Evolutionary conservation across 2,888 invertebrate genomes (phyloP).

Genomic region (Phania funesta): DNA sequence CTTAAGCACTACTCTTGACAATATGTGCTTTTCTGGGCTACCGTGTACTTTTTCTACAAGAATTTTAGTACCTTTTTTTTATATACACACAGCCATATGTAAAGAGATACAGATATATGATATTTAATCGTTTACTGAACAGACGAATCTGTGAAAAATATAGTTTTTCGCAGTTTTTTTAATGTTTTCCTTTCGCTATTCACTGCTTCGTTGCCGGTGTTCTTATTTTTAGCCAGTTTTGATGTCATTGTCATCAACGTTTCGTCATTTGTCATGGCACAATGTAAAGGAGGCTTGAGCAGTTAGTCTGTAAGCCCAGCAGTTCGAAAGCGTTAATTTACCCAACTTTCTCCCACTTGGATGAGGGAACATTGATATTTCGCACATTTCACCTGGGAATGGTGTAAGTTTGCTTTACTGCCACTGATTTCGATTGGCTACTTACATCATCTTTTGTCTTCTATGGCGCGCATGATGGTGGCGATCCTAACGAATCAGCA

Average conservation of each 20-base stretch:
- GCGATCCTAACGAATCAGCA: too few relatives aligned
- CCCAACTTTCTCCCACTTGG: neutral
- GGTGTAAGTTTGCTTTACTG: too few relatives aligned
- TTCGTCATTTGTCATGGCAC: conserved; percentile 48
- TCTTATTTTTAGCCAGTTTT: conserved; percentile 37
- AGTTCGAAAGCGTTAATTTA: neutral
- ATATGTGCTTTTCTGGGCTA: conserved; percentile 55
- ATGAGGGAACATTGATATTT: too few relatives aligned
- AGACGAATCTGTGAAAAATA: conserved; percentile 26
- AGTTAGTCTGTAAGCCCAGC: neutral
- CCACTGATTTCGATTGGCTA: too few relatives aligned
- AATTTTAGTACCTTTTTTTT: conserved; percentile 13
- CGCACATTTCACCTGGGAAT: too few relatives aligned
- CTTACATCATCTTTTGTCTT: too few relatives aligned
- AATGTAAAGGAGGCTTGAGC: neutral
- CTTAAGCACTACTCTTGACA: conserved; percentile 63
- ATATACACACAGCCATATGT: neutral
- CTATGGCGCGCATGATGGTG: too few relatives aligned
- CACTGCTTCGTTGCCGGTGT: neutral
- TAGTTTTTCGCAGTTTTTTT: conserved; percentile 46
- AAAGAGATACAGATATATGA: too few relatives aligned
- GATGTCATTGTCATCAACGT: conserved; percentile 62
- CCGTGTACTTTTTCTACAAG: neutral
- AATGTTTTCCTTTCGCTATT: neutral
- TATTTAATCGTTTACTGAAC: too few relatives aligned